A percentile compares a stretch with the other conserved stretches of the same genome.
Conservation (phyloP, 2,888 invertebrate species). For the Caenorhabditis virilis region DNA sequence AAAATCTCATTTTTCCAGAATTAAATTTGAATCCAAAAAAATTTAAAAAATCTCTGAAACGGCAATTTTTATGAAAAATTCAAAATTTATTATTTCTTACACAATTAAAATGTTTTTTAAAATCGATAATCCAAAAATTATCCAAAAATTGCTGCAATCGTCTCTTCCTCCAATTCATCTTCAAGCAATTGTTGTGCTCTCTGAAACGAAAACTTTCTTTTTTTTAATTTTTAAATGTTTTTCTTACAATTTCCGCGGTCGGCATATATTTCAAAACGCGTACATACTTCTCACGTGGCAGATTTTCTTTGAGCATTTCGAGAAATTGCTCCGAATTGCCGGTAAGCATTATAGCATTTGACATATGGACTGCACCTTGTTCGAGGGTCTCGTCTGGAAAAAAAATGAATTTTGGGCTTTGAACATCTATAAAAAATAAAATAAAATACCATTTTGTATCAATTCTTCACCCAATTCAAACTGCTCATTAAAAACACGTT, state of each 20-base stretch:
- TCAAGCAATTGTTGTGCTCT: slow-evolving; percentile 24
- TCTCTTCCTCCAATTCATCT: slow-evolving; percentile 19
- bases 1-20: no score
- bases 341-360: slow-evolving; percentile 95
- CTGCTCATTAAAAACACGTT: slow-evolving; percentile 23
- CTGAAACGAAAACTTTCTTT: slow-evolving; percentile 5
- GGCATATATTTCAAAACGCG: slow-evolving; percentile 28
- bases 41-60: no score
- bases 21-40: no score
- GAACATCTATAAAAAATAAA: no score
- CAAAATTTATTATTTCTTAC: no score
- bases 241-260: slow-evolving; percentile 21
- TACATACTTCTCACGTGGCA: slow-evolving; percentile 88
- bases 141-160: neutral
- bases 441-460: slow-evolving; percentile 19
- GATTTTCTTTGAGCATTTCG: slow-evolving; percentile 87
- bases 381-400: slow-evolving; percentile 71
- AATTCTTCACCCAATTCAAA: slow-evolving; percentile 23
- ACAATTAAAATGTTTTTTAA: no score
- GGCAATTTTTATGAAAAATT: no score
- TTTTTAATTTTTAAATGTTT: neutral
- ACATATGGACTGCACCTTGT: slow-evolving; percentile 90
- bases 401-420: no score
- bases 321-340: slow-evolving; percentile 89
- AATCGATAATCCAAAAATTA: no score